Evolutionary conservation across 2,113 vertebrate genomes (phyloP).

Genomic region (Eulacestoma nigropectus): DNA sequence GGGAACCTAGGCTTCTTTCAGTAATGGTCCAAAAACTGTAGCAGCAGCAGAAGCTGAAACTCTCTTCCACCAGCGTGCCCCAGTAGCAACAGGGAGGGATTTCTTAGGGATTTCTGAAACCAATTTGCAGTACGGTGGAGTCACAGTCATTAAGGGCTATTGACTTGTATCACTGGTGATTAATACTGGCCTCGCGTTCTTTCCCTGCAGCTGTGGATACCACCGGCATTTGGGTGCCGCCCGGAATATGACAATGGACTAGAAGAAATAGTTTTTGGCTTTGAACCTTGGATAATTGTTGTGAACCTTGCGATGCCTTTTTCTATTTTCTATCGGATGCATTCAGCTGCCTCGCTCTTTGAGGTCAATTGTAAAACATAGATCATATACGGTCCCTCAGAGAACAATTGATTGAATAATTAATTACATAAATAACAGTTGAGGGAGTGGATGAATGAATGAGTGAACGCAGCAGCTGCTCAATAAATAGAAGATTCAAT

Average conservation of each 20-base stretch:
- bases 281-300: slow-evolving; percentile 90
- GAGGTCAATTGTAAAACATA: slow-evolving; percentile 90
- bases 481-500: not conserved
- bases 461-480: not conserved
- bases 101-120: not conserved
- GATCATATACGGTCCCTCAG: not conserved
- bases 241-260: slow-evolving; percentile 94
- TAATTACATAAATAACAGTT: slow-evolving; percentile 12
- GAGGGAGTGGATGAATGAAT: not conserved
- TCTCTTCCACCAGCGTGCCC: not conserved
- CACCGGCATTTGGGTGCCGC: slow-evolving; percentile 92
- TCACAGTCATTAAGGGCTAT: not conserved
- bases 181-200: slow-evolving; percentile 4
- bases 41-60: not conserved
- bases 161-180: not conserved
- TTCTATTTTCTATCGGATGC: slow-evolving; percentile 97
- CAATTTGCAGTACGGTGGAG: not conserved
- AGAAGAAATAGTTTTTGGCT: slow-evolving; percentile 90
- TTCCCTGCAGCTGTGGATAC: slow-evolving; percentile 87
- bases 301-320: slow-evolving; percentile 95
- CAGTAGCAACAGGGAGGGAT: not conserved
- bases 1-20: not conserved
- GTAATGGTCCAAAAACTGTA: not conserved
- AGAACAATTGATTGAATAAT: slow-evolving; percentile 12
- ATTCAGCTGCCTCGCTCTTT: slow-evolving; percentile 91